phyloP scores from a whole-genome alignment of 2,113 vertebrate species.

The Macaca nemestrina region DNA sequence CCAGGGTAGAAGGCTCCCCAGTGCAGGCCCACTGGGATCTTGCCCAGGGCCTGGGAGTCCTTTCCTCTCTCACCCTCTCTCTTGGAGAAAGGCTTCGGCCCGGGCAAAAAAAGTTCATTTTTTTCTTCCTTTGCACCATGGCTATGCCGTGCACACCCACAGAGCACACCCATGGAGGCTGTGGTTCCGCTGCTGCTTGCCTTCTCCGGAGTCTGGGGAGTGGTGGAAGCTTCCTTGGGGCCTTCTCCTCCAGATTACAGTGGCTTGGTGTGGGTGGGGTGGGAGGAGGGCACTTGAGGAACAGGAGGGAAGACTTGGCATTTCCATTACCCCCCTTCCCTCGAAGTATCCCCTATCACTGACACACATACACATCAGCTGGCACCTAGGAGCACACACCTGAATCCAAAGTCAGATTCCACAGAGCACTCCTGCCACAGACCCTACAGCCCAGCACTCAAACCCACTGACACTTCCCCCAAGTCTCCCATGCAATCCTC shows the following conservation, averaged over 20 bases:
- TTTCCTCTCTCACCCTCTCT: neutral
- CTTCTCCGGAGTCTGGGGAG: neutral
- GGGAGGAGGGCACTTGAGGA: neutral
- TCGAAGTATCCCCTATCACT: neutral
- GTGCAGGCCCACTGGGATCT: neutral
- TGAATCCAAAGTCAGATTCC: neutral
- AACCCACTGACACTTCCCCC: neutral
- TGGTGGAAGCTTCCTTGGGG: neutral
- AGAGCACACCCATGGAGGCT: rapidly evolving
- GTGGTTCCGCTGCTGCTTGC: neutral
- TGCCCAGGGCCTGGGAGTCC: neutral
- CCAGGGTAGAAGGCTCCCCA: neutral
- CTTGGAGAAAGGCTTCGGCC: neutral
- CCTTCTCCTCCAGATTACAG: neutral
- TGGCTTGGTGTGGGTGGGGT: neutral
- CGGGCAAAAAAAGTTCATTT: neutral
- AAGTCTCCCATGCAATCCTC: neutral
- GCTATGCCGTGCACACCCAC: neutral
- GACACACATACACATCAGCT: too few relatives aligned
- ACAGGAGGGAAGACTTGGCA: neutral
- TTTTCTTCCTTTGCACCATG: neutral
- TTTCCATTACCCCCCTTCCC: neutral
- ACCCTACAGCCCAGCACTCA: neutral
- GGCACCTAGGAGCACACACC: neutral
- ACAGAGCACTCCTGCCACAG: neutral